phyloP scores from a whole-genome alignment of 2,797 vertebrate genomes.

The Cryptoprocta ferox region DNA sequence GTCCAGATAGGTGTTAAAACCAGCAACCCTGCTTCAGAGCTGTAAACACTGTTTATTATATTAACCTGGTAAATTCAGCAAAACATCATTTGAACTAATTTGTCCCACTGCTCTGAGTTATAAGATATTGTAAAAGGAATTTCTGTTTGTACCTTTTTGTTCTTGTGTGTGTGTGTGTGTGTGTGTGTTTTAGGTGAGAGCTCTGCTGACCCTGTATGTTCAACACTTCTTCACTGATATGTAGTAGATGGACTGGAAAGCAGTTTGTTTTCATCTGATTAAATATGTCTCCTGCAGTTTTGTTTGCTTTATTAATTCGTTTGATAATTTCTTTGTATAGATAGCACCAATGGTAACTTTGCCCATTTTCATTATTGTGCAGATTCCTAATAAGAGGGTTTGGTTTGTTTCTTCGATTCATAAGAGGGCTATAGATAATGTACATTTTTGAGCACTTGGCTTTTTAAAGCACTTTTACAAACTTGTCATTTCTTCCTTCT shows the following conservation, averaged over 20 bases:
- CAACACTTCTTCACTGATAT: constrained; percentile 38
- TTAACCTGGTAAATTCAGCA: constrained; percentile 9
- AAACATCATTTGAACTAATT: constrained; percentile 35
- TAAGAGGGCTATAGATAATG: constrained; percentile 18
- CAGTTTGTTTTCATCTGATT: constrained; percentile 48
- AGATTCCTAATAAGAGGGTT: constrained; percentile 6
- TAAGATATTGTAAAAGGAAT: constrained; percentile 36
- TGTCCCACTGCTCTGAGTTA: constrained; percentile 51
- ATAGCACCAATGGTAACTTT: background rate
- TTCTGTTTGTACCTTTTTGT: background rate
- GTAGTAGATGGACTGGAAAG: constrained; percentile 40
- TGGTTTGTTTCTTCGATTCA: constrained; percentile 21
- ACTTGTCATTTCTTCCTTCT: constrained; percentile 50
- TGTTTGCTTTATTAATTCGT: constrained; percentile 57
- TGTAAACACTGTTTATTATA: constrained; percentile 53
- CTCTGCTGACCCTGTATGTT: constrained; percentile 34
- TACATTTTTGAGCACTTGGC: background rate
- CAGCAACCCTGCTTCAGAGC: constrained; percentile 29
- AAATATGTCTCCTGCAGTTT: constrained; percentile 29
- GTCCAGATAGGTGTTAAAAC: constrained; percentile 56
- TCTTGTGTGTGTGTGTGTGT: background rate
- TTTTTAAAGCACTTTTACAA: constrained; percentile 31
- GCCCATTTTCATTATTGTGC: constrained; percentile 42
- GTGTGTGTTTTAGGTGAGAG: background rate
- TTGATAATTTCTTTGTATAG: constrained; percentile 38